A percentile compares a stretch with the other conserved stretches of the same genome.
These are phyloP conservation scores for Momotus momota DNA, from an alignment of 2,797 vertebrate species.

Conservation along the genomic window DNA sequence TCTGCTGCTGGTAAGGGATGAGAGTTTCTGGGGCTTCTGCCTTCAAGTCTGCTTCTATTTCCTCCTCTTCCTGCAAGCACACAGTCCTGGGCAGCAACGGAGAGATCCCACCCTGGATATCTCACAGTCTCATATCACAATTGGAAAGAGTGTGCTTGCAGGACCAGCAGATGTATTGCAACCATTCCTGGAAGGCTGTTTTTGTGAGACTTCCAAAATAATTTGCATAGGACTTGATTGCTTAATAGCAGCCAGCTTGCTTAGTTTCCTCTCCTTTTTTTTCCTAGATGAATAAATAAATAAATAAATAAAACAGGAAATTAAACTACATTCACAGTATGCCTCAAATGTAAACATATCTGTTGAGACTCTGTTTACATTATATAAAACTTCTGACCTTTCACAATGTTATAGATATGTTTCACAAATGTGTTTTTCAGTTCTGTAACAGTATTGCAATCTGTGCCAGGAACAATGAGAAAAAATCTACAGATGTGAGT, in stretches of 20 bases:
- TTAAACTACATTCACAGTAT: not conserved
- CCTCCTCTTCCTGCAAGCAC: not conserved
- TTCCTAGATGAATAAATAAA: not conserved
- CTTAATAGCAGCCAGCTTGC: not conserved
- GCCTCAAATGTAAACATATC: not conserved
- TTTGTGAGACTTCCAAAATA: not conserved
- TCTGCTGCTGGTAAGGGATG: not conserved
- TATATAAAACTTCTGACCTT: not conserved
- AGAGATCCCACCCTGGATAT: not conserved
- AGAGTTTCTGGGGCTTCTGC: not conserved
- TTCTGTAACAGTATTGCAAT: not conserved
- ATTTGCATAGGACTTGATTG: not conserved
- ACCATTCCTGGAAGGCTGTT: not conserved
- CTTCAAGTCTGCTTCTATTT: not conserved
- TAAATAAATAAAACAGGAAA: not conserved
- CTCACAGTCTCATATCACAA: not conserved
- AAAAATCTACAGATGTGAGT: not conserved
- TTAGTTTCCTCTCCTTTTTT: not conserved
- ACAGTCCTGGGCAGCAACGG: not conserved
- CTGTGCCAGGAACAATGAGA: slow-evolving; percentile 1
- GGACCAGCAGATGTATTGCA: not conserved
- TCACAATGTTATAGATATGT: not conserved
- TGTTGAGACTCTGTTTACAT: not conserved
- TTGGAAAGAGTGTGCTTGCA: not conserved
- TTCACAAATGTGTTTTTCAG: slow-evolving; percentile 8